Percentiles rank a stretch among this genome's conserved stretches.
phyloP scores from a whole-genome alignment of 2,888 invertebrate genomes.

The Calameuta idolon region DNA sequence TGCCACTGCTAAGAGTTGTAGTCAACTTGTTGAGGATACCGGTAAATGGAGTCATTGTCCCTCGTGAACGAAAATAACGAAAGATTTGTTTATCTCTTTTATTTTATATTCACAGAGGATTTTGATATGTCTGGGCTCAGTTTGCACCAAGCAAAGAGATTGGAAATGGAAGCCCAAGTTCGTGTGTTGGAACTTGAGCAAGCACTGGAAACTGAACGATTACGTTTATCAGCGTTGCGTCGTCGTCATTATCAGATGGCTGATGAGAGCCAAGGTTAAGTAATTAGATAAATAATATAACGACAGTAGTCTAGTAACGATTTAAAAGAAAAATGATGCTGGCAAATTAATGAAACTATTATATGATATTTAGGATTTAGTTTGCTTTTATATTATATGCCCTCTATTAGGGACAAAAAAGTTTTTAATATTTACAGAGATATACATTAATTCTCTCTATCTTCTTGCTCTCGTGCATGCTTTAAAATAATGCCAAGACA shows the following conservation, averaged over 20 bases:
- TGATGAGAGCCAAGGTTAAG: slow-evolving; percentile 71
- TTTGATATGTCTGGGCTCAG: slow-evolving; percentile 90
- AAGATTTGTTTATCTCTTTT: slow-evolving; percentile 6
- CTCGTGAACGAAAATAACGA: neutral
- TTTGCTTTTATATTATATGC: neutral
- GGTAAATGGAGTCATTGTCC: slow-evolving; percentile 67
- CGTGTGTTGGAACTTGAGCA: slow-evolving; percentile 93
- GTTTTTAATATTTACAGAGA: neutral
- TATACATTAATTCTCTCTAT: neutral
- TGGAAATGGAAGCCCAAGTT: slow-evolving; percentile 98
- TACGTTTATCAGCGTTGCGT: slow-evolving; percentile 85
- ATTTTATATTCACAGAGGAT: slow-evolving; percentile 74
- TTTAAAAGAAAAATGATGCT: neutral
- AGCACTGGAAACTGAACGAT: slow-evolving; percentile 88
- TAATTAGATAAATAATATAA: neutral
- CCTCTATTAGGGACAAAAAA: neutral
- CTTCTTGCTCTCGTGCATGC: neutral
- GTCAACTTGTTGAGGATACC: slow-evolving; percentile 85
- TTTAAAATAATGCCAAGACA: neutral
- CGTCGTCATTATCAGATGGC: slow-evolving; percentile 93
- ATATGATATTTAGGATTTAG: neutral
- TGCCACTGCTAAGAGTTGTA: slow-evolving; percentile 92
- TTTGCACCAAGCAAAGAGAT: slow-evolving; percentile 92
- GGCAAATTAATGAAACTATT: neutral
- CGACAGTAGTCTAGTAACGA: neutral